phyloP scores from a whole-genome alignment of 2,888 invertebrate species.

The Anodontia alba region DNA sequence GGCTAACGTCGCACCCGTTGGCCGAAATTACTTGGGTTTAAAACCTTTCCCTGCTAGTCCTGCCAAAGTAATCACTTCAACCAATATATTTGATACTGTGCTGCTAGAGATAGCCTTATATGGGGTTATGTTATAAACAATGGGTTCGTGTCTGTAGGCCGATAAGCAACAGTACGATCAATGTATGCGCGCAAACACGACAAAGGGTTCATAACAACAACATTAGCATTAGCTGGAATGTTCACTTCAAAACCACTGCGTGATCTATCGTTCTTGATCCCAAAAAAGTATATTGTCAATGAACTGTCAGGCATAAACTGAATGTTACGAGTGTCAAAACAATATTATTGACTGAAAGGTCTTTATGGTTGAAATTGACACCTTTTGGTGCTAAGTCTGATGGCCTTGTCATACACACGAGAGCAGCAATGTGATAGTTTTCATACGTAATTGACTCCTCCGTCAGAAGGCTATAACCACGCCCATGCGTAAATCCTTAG shows the following conservation, averaged over 20 bases:
- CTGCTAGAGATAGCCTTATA: background rate
- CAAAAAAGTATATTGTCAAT: slow-evolving; percentile 3
- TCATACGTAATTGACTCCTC: too few relatives aligned
- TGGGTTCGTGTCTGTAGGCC: background rate
- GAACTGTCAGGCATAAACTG: background rate
- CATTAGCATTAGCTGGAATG: background rate
- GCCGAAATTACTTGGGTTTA: slow-evolving; percentile 21
- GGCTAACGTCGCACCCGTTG: slow-evolving; percentile 21
- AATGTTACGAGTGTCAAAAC: background rate
- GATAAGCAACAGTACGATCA: background rate
- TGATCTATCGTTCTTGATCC: slow-evolving; percentile 1
- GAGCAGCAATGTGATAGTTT: background rate
- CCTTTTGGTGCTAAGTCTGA: slow-evolving; percentile 16
- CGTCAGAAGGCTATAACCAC: too few relatives aligned
- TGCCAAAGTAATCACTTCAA: slow-evolving; percentile 10
- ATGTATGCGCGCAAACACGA: background rate
- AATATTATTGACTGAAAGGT: background rate
- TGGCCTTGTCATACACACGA: slow-evolving; percentile 4
- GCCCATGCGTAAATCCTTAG: too few relatives aligned
- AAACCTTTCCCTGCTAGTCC: slow-evolving; percentile 16
- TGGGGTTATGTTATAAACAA: background rate
- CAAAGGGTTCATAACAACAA: background rate
- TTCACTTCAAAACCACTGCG: slow-evolving; percentile 13
- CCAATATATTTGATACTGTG: background rate
- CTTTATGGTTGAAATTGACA: background rate